Evolutionary conservation across 2,888 invertebrate species (phyloP).

Genomic region (Sipunculus nudus): DNA sequence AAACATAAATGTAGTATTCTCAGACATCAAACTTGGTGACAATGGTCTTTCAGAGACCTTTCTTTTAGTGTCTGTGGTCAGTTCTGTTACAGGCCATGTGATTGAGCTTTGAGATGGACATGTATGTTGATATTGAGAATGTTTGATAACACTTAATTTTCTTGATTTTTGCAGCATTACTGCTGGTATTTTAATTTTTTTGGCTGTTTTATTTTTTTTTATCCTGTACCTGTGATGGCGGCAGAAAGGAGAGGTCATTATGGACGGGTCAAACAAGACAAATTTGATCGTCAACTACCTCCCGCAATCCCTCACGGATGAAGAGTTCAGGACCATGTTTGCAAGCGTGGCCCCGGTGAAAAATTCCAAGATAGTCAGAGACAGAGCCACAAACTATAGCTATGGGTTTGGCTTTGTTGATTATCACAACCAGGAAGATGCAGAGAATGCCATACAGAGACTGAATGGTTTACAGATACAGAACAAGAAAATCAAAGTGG

Average conservation of each 20-base stretch:
- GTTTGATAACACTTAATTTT: too few species aligned
- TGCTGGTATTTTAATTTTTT: constrained; percentile 23
- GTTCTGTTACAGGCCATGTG: too few species aligned
- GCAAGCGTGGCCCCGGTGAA: constrained; percentile 88
- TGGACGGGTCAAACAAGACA: too few species aligned
- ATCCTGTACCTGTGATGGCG: neutral
- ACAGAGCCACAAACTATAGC: constrained; percentile 84
- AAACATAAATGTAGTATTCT: too few species aligned
- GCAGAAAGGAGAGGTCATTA: neutral
- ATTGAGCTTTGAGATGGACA: too few species aligned
- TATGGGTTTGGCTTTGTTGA: constrained; percentile 97
- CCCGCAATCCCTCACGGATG: constrained; percentile 91
- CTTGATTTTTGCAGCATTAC: too few species aligned
- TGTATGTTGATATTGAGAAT: too few species aligned
- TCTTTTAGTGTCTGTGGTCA: too few species aligned
- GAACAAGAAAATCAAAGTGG: constrained; percentile 92
- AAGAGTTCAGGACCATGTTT: constrained; percentile 89
- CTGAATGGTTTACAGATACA: constrained; percentile 88
- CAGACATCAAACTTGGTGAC: too few species aligned
- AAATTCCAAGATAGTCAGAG: constrained; percentile 79
- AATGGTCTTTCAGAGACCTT: too few species aligned
- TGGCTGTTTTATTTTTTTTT: constrained; percentile 6
- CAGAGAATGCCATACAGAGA: constrained; percentile 83
- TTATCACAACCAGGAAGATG: constrained; percentile 85
- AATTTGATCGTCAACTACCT: constrained; percentile 96